Evolutionary conservation across 2,113 vertebrate species (phyloP).

Genomic region (Gymnorhina tibicen): DNA sequence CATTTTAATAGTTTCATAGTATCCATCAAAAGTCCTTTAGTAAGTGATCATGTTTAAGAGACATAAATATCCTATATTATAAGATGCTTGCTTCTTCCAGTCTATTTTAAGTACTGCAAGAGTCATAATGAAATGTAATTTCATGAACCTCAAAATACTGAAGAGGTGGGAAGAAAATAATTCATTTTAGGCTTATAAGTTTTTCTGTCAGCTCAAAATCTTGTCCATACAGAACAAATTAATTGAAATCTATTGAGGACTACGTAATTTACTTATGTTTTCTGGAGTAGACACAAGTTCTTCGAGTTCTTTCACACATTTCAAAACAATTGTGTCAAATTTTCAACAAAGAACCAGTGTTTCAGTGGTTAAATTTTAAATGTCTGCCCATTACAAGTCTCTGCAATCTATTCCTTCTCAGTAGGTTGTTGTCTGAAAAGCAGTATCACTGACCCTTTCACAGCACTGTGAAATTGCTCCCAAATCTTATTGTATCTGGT

Average conservation of each 20-base stretch:
- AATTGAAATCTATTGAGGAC: not conserved
- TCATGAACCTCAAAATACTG: not conserved
- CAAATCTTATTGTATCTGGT: not conserved
- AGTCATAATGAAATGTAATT: not conserved
- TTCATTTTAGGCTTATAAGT: not conserved
- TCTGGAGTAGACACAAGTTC: not conserved
- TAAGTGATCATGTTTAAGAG: not conserved
- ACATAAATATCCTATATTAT: not conserved
- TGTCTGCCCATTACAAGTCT: not conserved
- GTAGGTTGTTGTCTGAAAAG: not conserved
- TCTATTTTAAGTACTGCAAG: not conserved
- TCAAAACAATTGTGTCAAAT: not conserved
- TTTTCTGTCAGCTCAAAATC: not conserved
- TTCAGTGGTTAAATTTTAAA: not conserved
- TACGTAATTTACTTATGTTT: not conserved
- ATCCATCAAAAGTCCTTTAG: not conserved
- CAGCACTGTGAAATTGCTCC: not conserved
- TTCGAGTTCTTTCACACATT: not conserved
- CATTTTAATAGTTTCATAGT: not conserved
- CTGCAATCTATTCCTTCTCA: not conserved
- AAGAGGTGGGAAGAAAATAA: fast-evolving
- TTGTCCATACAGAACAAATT: not conserved
- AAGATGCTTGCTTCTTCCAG: not conserved
- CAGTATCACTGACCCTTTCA: not conserved
- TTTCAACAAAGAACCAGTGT: not conserved